These are phyloP conservation scores for Hymenochirus boettgeri DNA, from an alignment of 2,113 vertebrate species.

Conservation along the genomic window DNA sequence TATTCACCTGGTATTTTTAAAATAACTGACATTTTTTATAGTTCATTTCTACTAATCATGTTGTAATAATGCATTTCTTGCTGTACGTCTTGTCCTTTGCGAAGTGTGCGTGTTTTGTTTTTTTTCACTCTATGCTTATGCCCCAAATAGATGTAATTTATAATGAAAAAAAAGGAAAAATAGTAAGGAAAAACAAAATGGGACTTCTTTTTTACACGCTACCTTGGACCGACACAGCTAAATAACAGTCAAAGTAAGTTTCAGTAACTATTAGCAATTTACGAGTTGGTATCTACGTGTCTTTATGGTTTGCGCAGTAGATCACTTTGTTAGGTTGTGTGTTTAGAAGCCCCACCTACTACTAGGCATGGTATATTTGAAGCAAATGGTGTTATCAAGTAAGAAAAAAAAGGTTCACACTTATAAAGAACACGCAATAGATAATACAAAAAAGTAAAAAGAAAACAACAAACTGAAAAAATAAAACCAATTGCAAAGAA, in stretches of 20 bases:
- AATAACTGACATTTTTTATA: too few relatives aligned
- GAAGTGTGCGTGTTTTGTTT: background rate
- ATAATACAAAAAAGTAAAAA: too few relatives aligned
- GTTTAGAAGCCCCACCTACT: too few relatives aligned
- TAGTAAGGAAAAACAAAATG: slow-evolving; percentile 29
- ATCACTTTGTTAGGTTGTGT: background rate
- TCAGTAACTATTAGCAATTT: slow-evolving; percentile 5
- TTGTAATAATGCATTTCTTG: background rate
- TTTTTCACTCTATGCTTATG: background rate
- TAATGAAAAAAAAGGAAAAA: slow-evolving; percentile 5
- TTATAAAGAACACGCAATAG: too few relatives aligned
- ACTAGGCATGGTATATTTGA: background rate
- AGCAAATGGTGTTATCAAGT: background rate
- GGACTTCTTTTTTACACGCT: slow-evolving; percentile 35
- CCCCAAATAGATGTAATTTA: background rate
- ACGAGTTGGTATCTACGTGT: background rate
- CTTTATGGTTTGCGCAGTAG: background rate
- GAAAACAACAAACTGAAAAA: too few relatives aligned
- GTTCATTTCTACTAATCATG: too few relatives aligned
- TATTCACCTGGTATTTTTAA: too few relatives aligned
- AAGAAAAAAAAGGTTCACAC: too few relatives aligned
- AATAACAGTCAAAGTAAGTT: slow-evolving; percentile 40
- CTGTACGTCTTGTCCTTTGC: background rate
- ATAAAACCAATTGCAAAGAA: too few relatives aligned
- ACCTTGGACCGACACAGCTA: slow-evolving; percentile 33